These are phyloP conservation scores for Camelus bactrianus DNA, from an alignment of 2,113 vertebrate genomes.

Conservation along the genomic window DNA sequence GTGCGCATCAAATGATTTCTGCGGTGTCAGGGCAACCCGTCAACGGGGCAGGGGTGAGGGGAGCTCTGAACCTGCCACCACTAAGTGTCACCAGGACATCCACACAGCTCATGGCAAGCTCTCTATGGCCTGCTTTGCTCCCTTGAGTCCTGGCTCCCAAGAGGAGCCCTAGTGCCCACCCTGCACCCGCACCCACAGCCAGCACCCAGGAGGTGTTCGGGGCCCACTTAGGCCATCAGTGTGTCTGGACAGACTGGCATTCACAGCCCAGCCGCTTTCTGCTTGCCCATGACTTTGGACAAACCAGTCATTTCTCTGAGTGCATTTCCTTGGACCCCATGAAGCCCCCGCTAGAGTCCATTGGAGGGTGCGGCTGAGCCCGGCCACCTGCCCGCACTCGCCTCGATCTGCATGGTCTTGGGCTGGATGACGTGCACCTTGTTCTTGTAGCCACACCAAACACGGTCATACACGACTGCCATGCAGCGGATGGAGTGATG, in stretches of 20 bases:
- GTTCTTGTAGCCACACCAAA: constrained; percentile 99
- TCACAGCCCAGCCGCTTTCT: background rate
- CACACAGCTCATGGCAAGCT: background rate
- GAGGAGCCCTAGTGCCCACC: background rate
- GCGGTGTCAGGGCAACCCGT: background rate
- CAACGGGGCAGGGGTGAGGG: background rate
- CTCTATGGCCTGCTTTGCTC: background rate
- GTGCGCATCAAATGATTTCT: constrained; percentile 99
- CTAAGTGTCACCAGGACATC: background rate
- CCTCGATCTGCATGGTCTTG: constrained; percentile 99
- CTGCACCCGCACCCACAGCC: background rate
- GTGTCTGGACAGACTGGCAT: background rate
- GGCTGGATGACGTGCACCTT: constrained; percentile 99
- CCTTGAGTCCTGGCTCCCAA: background rate
- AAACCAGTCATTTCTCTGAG: background rate
- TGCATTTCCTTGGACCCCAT: background rate
- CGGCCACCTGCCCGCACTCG: constrained; percentile 48
- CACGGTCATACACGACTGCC: constrained; percentile 97
- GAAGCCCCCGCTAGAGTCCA: background rate
- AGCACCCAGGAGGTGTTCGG: background rate
- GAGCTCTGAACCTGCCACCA: background rate
- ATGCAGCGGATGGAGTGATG: constrained; percentile 99
- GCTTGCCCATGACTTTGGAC: background rate
- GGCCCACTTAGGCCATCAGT: background rate
- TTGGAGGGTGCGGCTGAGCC: background rate